A percentile compares a stretch with the other conserved stretches of the same genome.
Conservation (phyloP, 2,113 vertebrate genomes). For the Progne subis region DNA sequence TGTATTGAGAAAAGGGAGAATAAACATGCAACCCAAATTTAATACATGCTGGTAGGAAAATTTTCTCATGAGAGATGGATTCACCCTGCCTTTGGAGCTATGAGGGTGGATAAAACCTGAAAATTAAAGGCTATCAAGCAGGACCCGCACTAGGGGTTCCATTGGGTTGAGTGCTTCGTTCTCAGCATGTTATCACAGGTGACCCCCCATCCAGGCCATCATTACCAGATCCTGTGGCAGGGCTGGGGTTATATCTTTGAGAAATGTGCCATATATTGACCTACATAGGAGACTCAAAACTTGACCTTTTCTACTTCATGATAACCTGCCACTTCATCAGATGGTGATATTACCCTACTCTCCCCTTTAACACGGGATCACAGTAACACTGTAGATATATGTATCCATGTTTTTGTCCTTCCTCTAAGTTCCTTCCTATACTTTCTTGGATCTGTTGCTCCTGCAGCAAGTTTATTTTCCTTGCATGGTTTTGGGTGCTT, state of each 20-base stretch:
- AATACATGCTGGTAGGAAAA: background rate
- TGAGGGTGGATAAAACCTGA: background rate
- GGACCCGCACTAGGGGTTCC: background rate
- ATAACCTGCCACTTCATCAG: background rate
- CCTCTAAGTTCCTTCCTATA: background rate
- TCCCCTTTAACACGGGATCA: background rate
- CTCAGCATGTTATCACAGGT: background rate
- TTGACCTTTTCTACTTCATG: background rate
- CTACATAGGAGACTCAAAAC: background rate
- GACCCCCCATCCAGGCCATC: background rate
- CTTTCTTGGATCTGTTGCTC: background rate
- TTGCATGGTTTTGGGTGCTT: background rate
- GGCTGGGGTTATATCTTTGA: background rate
- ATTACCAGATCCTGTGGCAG: background rate
- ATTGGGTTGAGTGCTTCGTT: fast-evolving
- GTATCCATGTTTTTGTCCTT: background rate
- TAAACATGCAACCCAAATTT: background rate
- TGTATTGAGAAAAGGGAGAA: background rate
- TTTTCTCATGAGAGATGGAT: background rate
- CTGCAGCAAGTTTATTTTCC: background rate
- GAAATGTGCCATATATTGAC: background rate
- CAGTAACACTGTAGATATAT: background rate
- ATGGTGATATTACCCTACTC: background rate
- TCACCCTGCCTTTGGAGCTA: background rate
- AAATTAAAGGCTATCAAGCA: background rate